Percentiles rank a stretch among this genome's conserved stretches.
Conservation (phyloP, 2,888 invertebrate genomes). For the Pollenia labialis region DNA sequence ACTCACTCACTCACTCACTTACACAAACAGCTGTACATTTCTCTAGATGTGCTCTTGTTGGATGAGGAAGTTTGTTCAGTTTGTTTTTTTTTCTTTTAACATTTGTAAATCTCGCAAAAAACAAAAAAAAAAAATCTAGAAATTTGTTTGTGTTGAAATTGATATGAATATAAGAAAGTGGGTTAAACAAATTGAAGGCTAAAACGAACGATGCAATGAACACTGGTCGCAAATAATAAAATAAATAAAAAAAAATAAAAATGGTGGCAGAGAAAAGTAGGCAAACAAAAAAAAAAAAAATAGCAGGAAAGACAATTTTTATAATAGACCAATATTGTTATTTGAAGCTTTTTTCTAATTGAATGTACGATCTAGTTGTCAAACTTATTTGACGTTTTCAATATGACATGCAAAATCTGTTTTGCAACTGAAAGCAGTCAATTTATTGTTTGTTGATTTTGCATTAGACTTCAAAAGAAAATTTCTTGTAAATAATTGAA, state of each 20-base stretch:
- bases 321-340: constrained; percentile 60
- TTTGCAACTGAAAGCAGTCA: constrained; percentile 28
- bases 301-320: constrained; percentile 23
- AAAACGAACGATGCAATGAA: constrained; percentile 33
- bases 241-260: constrained; percentile 10
- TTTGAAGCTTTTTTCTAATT: constrained; percentile 60
- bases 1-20: neutral
- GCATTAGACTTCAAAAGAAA: constrained; percentile 10
- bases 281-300: neutral
- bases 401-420: constrained; percentile 55
- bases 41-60: constrained; percentile 12
- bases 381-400: constrained; percentile 60
- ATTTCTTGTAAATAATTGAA: constrained; percentile 28
- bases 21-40: neutral
- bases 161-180: constrained; percentile 69
- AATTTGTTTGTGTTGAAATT: constrained; percentile 61
- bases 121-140: constrained; percentile 21
- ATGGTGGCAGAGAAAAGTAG: neutral
- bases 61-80: constrained; percentile 60
- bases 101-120: constrained; percentile 51
- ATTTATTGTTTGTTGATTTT: constrained; percentile 42
- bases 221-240: constrained; percentile 41
- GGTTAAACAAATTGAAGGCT: constrained; percentile 70
- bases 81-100: constrained; percentile 41
- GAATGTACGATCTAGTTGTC: constrained; percentile 62